Evolutionary conservation across 2,888 invertebrate genomes (phyloP), one percentile per base, ranked within the genome.

Genomic region (Athalia rosae): DNA sequence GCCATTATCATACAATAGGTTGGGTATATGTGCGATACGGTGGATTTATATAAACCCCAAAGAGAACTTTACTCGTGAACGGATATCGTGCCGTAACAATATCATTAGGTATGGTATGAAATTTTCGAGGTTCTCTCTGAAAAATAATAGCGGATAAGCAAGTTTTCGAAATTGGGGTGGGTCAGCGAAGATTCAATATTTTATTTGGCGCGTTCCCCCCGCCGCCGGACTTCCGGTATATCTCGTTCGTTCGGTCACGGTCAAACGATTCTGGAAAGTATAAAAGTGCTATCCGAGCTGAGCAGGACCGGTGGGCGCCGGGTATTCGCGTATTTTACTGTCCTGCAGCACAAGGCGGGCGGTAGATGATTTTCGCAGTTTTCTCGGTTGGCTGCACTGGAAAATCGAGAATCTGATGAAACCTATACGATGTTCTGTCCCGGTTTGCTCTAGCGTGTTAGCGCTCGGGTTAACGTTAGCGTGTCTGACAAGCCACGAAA

Each of bases 361-460:
- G 71, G 58, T 9, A 45, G 58, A 58, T 71, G 71, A 71, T 71
- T 71, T 58, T 56, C 71, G 71, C 56, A 71, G 71, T 71, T 71
- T 71, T 71, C 71, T 56, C 71, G 58, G 71, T 58, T 71, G 71
- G 58, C 71, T 71, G 71, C 71, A 71, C 71, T 71, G 71, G 71
- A 71, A 71, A 71, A 71, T 71, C 71, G 71, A 71, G 71, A 71
- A 71, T 71, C 71, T 71, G 71, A 71, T 71, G 71, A 71, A 71
- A 71, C 71, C 71, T 71, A 58, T 71, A 71, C 45, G 71, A 58
- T 13, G 43, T 58, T 58, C 11, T 71, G 71, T 71, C 71, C 71
- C 28, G 71, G 71, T 56, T 56, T 58, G 71, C 56, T 71, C 58
- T 58, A 71, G 58, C 71, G 71, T 71, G 71, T 56, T 58, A 71